Percentiles rank a stretch among this genome's conserved stretches.
Conservation (phyloP, 2,888 invertebrate species). For the Plusia festucae region DNA sequence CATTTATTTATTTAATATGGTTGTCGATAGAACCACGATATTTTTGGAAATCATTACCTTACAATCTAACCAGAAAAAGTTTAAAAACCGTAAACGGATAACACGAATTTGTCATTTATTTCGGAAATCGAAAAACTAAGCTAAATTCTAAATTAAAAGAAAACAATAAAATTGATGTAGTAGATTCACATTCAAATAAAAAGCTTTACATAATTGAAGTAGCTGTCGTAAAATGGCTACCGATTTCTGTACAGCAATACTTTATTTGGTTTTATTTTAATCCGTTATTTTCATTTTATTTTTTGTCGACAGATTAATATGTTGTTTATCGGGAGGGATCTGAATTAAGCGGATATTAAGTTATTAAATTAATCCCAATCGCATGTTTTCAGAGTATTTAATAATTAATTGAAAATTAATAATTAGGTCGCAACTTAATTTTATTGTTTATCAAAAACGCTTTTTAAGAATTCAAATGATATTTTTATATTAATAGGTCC, state of each 20-base stretch:
- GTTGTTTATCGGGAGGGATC: slow-evolving; percentile 6
- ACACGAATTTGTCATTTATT: not conserved
- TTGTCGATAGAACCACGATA: no score
- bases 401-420: no score
- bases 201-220: not conserved
- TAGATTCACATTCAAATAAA: not conserved
- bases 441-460: no score
- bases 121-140: not conserved
- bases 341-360: slow-evolving; percentile 9
- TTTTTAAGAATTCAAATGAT: no score
- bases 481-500: no score
- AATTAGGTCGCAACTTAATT: no score
- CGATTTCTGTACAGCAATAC: slow-evolving; percentile 8
- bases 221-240: not conserved
- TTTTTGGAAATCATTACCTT: no score
- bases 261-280: not conserved
- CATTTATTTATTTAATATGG: no score
- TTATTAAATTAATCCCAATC: not conserved
- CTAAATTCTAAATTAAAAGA: not conserved
- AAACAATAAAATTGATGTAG: not conserved
- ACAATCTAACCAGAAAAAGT: no score
- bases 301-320: slow-evolving; percentile 5
- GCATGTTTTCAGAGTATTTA: no score
- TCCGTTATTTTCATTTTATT: slow-evolving; percentile 16
- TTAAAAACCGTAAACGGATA: not conserved